A percentile compares a stretch with the other conserved stretches of the same genome.
These are phyloP conservation scores for Drosophila santomea DNA, from an alignment of 1,140 invertebrate genomes.

Conservation along the genomic window DNA sequence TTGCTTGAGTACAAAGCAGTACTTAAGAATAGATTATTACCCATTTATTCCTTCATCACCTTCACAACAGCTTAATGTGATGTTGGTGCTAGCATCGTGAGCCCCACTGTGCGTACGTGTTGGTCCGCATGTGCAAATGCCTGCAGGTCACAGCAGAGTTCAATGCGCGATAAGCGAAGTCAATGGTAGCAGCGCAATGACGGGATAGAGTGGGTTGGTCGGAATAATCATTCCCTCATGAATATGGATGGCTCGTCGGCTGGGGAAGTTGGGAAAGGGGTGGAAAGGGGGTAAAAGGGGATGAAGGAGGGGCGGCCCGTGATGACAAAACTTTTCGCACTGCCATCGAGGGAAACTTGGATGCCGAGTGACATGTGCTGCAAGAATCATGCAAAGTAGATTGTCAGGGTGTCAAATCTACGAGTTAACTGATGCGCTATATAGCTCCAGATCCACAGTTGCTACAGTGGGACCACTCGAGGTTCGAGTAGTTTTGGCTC, in stretches of 20 bases:
- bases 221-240: constrained; percentile 49
- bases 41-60: background rate
- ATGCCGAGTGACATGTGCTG: constrained; percentile 39
- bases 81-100: background rate
- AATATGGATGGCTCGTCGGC: constrained; percentile 22
- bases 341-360: constrained; percentile 21
- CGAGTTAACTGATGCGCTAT: constrained; percentile 30
- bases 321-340: constrained; percentile 47
- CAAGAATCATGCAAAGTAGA: constrained; percentile 50
- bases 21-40: background rate
- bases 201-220: constrained; percentile 9
- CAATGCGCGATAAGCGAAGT: constrained; percentile 63
- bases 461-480: constrained; percentile 28
- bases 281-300: background rate
- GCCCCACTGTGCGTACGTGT: constrained; percentile 14
- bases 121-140: constrained; percentile 14
- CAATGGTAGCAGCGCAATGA: constrained; percentile 27
- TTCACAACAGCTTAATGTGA: background rate
- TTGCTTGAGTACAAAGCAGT: background rate
- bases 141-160: constrained; percentile 56
- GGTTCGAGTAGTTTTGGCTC: background rate
- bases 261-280: no score
- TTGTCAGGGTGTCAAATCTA: constrained; percentile 49
- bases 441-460: constrained; percentile 9
- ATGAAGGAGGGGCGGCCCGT: background rate